Base-by-base conservation (phyloP, 1,140 invertebrate species). In the Lepidurus apus region DNA sequence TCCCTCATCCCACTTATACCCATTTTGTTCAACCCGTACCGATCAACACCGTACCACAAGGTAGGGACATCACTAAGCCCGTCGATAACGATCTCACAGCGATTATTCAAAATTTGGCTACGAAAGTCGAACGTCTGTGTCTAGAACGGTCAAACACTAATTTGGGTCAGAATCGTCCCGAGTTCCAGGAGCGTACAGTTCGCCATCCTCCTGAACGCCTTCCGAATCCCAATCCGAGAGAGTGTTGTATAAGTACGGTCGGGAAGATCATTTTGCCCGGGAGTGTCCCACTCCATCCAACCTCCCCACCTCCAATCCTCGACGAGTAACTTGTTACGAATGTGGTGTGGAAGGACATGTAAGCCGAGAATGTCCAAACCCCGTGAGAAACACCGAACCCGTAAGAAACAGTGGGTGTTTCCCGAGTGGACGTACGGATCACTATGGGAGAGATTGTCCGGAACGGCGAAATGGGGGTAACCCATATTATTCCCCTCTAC, bases 191-290 rank as follows among this genome's bases (percentile, higher is more conserved):
- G n/a, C 13, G n/a, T 2, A 77, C 7, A 45, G 24, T 65, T 65
- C 43, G 45, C 17, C 45, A 21, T 77, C 13, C 44, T 53, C 34
- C 13, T 13, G 42, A 24, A 11, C n/a, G 65, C 43, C 21, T 43
- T 6, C 10, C 42, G 42, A 34, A 6, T 7, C n/a, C 26, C 26
- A 24, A 8, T 26, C 26, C 11, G 34, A 1, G 42, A 21, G 65
- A 91, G 81, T 94, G 93, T 87, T n/a, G n/a, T 95, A 94, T 87
- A 93, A 92, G 84, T 95, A 93, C 87, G 93, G 93, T 87, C 93
- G 94, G 88, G 89, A 90, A 80, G 95, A 94, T 74, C 95, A 97
- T 86, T 92, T 95, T 85, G 92, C 93, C 53, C 91, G 92, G 80
- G 93, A 92, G 85, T 95, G 93, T 86, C 92, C 93, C 0, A 91